Percentiles rank a stretch among this genome's conserved stretches.
phyloP scores from a whole-genome alignment of 1,140 invertebrate genomes.

The Panagrolaimus sp. region DNA sequence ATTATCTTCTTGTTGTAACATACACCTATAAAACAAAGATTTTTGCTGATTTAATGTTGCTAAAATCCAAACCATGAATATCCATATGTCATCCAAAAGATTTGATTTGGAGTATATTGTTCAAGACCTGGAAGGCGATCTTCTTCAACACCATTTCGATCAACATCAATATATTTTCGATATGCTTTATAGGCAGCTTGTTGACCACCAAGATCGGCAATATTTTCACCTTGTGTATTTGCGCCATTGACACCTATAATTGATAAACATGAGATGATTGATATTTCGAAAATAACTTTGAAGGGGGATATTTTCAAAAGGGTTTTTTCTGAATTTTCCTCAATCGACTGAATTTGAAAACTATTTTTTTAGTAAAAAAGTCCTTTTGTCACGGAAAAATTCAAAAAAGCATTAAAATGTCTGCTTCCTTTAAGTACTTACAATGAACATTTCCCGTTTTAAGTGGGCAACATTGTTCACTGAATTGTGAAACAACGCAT shows the following conservation, averaged over 20 bases:
- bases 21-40: no score
- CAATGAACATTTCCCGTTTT: slow-evolving; percentile 33
- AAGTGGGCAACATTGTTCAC: slow-evolving; percentile 42
- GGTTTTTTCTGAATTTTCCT: no score
- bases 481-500: slow-evolving; percentile 44
- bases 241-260: slow-evolving; percentile 39
- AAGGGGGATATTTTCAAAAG: no score
- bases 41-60: no score
- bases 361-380: no score
- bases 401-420: no score
- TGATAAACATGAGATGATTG: no score
- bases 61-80: no score
- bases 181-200: slow-evolving; percentile 45
- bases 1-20: slow-evolving; percentile 22
- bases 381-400: no score
- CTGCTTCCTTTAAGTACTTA: neutral
- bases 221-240: slow-evolving; percentile 50
- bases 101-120: slow-evolving; percentile 45
- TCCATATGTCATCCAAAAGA: slow-evolving; percentile 53
- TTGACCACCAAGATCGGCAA: slow-evolving; percentile 48
- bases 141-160: slow-evolving; percentile 24
- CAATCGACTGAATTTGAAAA: no score
- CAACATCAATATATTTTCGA: slow-evolving; percentile 26
- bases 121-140: slow-evolving; percentile 37
- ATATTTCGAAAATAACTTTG: no score